Evolutionary conservation across 2,113 vertebrate species (phyloP).

Genomic region (Pterophyllum scalare): DNA sequence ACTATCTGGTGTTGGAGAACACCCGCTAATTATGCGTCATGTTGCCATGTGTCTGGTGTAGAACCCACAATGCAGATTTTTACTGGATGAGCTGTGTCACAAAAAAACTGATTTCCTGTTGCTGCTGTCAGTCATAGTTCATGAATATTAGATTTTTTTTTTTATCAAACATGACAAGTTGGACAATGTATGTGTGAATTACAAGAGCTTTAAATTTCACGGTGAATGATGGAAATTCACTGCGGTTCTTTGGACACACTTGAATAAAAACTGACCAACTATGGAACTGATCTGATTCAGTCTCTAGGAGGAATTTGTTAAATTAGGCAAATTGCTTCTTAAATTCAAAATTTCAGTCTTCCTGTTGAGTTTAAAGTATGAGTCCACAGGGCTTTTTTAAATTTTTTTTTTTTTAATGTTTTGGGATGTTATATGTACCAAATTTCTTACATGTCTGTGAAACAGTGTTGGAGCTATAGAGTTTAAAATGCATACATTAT

Average conservation of each 20-base stretch:
- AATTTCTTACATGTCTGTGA: not conserved
- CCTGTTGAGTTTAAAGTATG: not conserved
- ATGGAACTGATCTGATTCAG: not conserved
- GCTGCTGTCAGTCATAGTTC: not conserved
- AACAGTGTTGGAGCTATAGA: not conserved
- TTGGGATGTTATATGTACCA: not conserved
- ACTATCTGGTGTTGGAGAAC: not conserved
- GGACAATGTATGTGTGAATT: not conserved
- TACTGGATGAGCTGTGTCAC: not conserved
- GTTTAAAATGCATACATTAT: too few species aligned
- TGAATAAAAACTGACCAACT: not conserved
- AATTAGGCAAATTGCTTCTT: not conserved
- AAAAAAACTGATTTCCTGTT: not conserved
- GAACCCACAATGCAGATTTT: not conserved
- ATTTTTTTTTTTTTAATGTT: too few species aligned
- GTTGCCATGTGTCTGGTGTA: not conserved
- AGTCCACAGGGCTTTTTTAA: too few species aligned
- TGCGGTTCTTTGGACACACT: not conserved
- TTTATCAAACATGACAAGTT: not conserved
- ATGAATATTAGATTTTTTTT: not conserved
- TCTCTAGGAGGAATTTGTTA: not conserved
- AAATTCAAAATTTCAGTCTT: not conserved
- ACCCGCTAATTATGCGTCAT: too few species aligned
- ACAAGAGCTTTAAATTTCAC: not conserved
- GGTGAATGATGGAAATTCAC: not conserved